phyloP scores from a whole-genome alignment of 1,140 invertebrate genomes.

The Neuroterus valhalla region DNA sequence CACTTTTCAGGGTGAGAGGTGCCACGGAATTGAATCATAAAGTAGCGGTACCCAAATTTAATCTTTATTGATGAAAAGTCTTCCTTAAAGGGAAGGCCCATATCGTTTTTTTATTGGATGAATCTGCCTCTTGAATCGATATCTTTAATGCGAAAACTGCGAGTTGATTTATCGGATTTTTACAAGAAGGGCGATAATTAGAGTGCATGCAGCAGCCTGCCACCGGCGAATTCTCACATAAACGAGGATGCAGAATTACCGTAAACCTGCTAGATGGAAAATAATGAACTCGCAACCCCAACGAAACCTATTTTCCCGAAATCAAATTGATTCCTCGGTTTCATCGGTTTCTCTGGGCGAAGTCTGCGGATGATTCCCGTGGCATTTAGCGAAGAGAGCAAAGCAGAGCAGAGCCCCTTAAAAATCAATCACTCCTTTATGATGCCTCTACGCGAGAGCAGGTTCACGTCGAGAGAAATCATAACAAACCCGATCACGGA shows the following conservation, averaged over 20 bases:
- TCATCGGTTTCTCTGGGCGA: not conserved
- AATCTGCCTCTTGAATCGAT: not conserved
- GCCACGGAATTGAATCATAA: too few relatives aligned
- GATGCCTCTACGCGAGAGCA: not conserved
- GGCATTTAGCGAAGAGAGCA: not conserved
- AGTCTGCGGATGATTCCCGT: not conserved
- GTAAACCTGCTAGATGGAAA: not conserved
- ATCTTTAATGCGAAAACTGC: too few relatives aligned
- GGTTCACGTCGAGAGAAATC: not conserved
- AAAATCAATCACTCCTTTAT: slow-evolving; percentile 10
- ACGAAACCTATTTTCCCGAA: slow-evolving; percentile 10
- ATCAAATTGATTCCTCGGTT: not conserved
- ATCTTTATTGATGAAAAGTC: not conserved
- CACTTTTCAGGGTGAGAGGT: too few relatives aligned
- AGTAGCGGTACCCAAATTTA: not conserved
- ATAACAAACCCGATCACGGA: not conserved
- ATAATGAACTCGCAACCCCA: slow-evolving; percentile 11
- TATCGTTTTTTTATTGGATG: not conserved
- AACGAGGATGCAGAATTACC: not conserved
- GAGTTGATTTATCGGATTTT: not conserved
- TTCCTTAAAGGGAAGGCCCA: not conserved
- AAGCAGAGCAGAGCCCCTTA: not conserved
- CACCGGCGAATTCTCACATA: not conserved
- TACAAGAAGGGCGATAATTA: not conserved
- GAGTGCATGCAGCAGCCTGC: not conserved